Evolutionary conservation across 2,888 invertebrate species (phyloP), one percentile per base, ranked within the genome.

Genomic region (Chloromyia formosa): DNA sequence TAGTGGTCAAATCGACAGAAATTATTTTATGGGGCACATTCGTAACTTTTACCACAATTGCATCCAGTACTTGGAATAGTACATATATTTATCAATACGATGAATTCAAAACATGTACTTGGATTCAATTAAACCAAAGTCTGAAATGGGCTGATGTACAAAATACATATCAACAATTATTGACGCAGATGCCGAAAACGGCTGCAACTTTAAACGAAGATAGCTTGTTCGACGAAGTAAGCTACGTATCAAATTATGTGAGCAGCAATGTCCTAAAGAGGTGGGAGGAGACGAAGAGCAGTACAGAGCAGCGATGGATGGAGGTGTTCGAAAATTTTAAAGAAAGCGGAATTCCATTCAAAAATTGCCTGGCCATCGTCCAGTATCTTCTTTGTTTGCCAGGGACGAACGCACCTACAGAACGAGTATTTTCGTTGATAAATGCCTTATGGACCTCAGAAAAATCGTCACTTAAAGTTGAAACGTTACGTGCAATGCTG

Each of bases 341-440:
- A 14, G 3, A 35, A 35, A 35, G 7, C 27, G 27, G 7, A 4
- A 7, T 35, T 35, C 27, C 27, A 35, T 35, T 4, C 27, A 2
- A 35, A 7, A 35, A 35, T 35, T 2, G 2, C 7, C 7, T 35
- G 27, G 27, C 27, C 27, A 35, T 35, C 3, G 53, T 53, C 16
- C 53, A 53, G 35, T 62, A 23, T 1, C 2, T 20, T 27, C 14
- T 73, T 58, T 76, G 74, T 49, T 58, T 76, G 49, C 71, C 76
- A 40, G 75, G 75, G 9, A 74, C 73, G 14, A 72, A 62, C 20
- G 72, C 74, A 40, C 27, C 74, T 5, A 73, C 76, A 22, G 74
- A 75, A 74, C 56, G 76, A 69, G 68, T 77, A 60, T 77, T 77
- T 74, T 73, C 75, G 23, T 35, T 72, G 35, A 56, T 77, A 61